phyloP scores from a whole-genome alignment of 2,888 invertebrate species.

The Peribatodes rhomboidaria region DNA sequence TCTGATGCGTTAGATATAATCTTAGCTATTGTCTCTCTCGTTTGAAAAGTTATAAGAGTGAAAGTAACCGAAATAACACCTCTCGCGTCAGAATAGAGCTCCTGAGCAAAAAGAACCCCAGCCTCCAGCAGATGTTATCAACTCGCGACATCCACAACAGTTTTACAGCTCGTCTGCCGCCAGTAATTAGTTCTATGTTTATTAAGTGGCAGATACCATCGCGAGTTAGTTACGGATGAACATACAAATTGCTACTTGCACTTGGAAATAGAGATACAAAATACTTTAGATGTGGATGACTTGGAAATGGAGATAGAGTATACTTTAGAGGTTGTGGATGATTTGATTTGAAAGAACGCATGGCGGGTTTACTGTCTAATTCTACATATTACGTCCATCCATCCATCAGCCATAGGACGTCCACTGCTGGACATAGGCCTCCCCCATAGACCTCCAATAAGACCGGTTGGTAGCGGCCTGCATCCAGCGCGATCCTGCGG shows the following conservation, averaged over 20 bases:
- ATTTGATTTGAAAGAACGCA: background rate
- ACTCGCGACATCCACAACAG: slow-evolving; percentile 29
- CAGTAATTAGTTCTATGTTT: slow-evolving; percentile 51
- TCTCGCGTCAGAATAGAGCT: too few relatives aligned
- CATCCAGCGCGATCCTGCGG: too few relatives aligned
- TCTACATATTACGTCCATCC: too few relatives aligned
- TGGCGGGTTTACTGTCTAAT: too few relatives aligned
- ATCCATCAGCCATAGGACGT: too few relatives aligned
- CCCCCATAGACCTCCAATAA: too few relatives aligned
- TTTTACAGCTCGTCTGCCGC: slow-evolving; percentile 37
- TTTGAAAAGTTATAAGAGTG: too few relatives aligned
- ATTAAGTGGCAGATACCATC: slow-evolving; percentile 48
- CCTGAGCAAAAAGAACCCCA: slow-evolving; percentile 19
- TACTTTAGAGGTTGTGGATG: background rate
- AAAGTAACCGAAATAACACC: too few relatives aligned
- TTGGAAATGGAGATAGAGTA: slow-evolving; percentile 28
- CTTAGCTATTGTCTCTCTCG: too few relatives aligned
- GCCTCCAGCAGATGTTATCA: slow-evolving; percentile 34
- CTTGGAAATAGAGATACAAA: slow-evolving; percentile 27
- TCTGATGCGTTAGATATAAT: too few relatives aligned
- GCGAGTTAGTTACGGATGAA: slow-evolving; percentile 39
- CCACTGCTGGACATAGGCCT: too few relatives aligned
- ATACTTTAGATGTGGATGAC: background rate
- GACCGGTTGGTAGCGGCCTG: too few relatives aligned
- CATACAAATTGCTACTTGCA: slow-evolving; percentile 44